Percentiles rank a stretch among this genome's conserved stretches.
These are phyloP conservation scores for Catonia carolina DNA, from an alignment of 2,888 invertebrate genomes.

Conservation along the genomic window DNA sequence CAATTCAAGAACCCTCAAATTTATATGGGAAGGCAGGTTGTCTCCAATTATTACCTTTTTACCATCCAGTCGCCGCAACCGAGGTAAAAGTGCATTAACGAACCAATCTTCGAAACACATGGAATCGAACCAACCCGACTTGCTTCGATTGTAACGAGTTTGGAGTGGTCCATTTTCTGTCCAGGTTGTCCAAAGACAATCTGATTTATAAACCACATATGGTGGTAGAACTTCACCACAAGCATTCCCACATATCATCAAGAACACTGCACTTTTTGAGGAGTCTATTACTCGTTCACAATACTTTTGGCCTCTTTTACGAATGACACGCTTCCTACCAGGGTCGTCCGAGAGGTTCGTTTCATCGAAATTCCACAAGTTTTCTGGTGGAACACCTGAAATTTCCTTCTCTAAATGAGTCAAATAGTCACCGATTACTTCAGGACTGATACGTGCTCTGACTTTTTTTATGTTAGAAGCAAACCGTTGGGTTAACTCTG, in stretches of 20 bases:
- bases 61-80: constrained; percentile 29
- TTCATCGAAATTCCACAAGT: constrained; percentile 39
- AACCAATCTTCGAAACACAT: constrained; percentile 39
- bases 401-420: too few species aligned
- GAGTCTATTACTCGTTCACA: constrained; percentile 37
- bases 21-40: constrained; percentile 37
- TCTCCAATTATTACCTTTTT: constrained; percentile 38
- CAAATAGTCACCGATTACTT: too few species aligned
- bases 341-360: constrained; percentile 35
- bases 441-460: too few species aligned
- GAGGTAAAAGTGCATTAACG: constrained; percentile 31
- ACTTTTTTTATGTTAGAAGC: too few species aligned
- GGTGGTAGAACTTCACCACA: constrained; percentile 37
- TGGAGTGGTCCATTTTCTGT: constrained; percentile 39
- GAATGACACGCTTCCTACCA: constrained; percentile 33
- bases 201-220: constrained; percentile 39
- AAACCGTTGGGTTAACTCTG: too few species aligned
- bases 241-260: constrained; percentile 40
- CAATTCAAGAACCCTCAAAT: constrained; percentile 30
- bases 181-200: constrained; percentile 39
- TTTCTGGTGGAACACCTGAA: constrained; percentile 28
- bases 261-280: constrained; percentile 35
- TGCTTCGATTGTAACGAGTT: constrained; percentile 39
- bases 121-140: constrained; percentile 39
- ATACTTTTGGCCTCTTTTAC: constrained; percentile 37